Conservation (phyloP, 1,140 invertebrate species). For the Bombus consobrinus region DNA sequence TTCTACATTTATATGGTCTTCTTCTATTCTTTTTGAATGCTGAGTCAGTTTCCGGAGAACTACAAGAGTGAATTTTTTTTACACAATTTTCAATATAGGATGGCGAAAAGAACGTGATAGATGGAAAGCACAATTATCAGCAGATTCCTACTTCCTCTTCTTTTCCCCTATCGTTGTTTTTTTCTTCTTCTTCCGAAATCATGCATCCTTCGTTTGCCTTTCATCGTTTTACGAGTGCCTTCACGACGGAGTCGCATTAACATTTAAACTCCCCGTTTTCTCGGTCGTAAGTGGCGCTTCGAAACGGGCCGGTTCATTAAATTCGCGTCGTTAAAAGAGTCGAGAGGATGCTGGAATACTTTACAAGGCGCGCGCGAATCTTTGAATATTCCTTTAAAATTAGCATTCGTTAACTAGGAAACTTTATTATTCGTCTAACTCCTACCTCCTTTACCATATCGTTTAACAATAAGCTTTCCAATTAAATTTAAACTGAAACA, state of each 20-base stretch:
- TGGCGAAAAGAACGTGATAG: background rate
- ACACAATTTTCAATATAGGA: background rate
- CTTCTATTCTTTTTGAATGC: too few relatives aligned
- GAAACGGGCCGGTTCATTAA: slow-evolving; percentile 25
- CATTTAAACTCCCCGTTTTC: slow-evolving; percentile 38
- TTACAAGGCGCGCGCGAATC: background rate
- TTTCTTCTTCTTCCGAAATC: background rate
- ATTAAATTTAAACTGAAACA: slow-evolving; percentile 21
- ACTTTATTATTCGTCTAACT: background rate
- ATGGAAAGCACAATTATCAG: slow-evolving; percentile 25
- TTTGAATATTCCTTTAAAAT: slow-evolving; percentile 46
- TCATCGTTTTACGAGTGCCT: slow-evolving; percentile 11
- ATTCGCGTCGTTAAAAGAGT: slow-evolving; percentile 15
- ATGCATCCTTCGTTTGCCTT: slow-evolving; percentile 6
- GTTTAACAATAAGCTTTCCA: slow-evolving; percentile 23
- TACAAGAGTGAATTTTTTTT: too few relatives aligned
- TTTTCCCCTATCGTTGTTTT: background rate
- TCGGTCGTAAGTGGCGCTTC: background rate
- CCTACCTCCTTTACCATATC: background rate
- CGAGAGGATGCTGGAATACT: slow-evolving; percentile 16
- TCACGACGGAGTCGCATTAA: slow-evolving; percentile 10
- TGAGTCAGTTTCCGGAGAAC: too few relatives aligned
- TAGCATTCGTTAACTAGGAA: slow-evolving; percentile 18
- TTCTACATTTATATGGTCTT: too few relatives aligned
- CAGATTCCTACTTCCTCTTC: background rate